These are phyloP conservation scores for Panthera leo DNA, from an alignment of 2,113 vertebrate species.

Conservation along the genomic window DNA sequence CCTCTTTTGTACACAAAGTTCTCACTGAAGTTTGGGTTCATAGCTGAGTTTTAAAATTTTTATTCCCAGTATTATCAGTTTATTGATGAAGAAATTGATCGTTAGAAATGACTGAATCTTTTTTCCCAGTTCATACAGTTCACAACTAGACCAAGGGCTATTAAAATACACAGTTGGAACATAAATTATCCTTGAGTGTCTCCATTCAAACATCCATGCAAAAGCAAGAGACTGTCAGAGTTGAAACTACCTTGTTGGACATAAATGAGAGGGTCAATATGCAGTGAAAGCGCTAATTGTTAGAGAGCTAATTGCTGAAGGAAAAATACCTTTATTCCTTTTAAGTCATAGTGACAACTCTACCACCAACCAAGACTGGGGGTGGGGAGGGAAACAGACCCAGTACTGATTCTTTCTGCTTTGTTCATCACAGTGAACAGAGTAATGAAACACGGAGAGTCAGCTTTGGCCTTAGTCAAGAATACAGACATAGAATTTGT, in stretches of 20 bases:
- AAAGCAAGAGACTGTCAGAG: not conserved
- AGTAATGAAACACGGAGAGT: not conserved
- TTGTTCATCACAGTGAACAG: not conserved
- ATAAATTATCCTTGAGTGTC: not conserved
- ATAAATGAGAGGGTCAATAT: not conserved
- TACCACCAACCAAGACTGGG: not conserved
- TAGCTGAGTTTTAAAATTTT: not conserved
- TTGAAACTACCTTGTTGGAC: not conserved
- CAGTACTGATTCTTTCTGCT: not conserved
- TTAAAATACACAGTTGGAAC: not conserved
- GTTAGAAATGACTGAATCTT: not conserved
- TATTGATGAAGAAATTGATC: not conserved
- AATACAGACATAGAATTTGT: not conserved
- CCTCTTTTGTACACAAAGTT: not conserved
- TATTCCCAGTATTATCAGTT: conserved; percentile 5
- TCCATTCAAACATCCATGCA: not conserved
- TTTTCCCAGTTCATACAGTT: not conserved
- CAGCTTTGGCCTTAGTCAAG: not conserved
- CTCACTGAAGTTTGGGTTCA: not conserved
- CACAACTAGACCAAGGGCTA: not conserved
- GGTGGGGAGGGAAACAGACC: not conserved
- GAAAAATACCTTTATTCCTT: not conserved
- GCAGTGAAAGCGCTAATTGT: not conserved
- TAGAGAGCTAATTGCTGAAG: not conserved
- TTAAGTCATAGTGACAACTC: not conserved